Percentiles rank a stretch among this genome's conserved stretches.
Evolutionary conservation across 2,888 invertebrate species (phyloP).

Genomic region (Orthonychiurus folsomi): DNA sequence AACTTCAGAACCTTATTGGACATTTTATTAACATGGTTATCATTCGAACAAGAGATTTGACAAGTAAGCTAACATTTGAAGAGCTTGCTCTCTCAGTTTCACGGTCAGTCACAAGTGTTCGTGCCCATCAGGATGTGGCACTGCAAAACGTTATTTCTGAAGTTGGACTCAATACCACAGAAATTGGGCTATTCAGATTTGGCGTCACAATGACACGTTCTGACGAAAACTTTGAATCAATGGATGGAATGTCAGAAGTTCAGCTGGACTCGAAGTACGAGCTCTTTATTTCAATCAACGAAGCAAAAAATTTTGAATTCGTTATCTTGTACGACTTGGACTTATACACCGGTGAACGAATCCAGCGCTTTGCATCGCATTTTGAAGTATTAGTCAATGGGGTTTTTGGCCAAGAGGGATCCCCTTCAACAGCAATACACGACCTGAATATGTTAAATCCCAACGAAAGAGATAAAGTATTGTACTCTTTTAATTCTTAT

Average conservation of each 20-base stretch:
- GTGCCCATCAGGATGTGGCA: neutral
- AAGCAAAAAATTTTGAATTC: neutral
- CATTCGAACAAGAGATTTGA: neutral
- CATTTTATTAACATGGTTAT: neutral
- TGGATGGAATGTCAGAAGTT: neutral
- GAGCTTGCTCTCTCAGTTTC: neutral
- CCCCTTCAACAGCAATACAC: too few species aligned
- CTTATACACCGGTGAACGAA: neutral
- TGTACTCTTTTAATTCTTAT: too few species aligned
- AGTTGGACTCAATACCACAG: neutral
- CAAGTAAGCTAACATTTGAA: neutral
- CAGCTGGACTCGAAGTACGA: neutral
- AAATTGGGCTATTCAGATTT: neutral
- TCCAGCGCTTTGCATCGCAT: neutral
- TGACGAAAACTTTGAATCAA: neutral
- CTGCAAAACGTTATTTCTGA: neutral
- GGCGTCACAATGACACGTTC: neutral
- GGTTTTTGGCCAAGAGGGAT: too few species aligned
- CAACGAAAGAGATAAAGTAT: too few species aligned
- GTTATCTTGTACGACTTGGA: neutral
- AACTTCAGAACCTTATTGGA: neutral
- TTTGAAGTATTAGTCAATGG: neutral
- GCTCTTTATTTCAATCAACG: neutral
- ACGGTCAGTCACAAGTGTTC: neutral
- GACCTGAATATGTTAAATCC: too few species aligned